Base-by-base conservation (phyloP, 2,113 vertebrate genomes). In the Chascanopsetta lugubris region DNA sequence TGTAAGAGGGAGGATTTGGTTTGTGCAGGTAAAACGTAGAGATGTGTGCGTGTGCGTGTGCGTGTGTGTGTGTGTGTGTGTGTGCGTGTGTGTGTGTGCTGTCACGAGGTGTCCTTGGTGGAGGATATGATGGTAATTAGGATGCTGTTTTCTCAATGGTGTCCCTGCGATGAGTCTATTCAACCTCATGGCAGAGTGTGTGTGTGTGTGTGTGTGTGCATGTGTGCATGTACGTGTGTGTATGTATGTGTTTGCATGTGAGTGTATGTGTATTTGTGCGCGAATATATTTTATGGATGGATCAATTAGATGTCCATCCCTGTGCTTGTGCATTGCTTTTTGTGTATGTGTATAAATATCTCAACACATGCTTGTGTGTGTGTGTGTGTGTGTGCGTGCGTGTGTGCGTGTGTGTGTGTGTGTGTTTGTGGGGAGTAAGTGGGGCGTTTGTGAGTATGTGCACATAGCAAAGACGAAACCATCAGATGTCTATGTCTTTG, bases 111-210 rank as follows among this genome's bases (percentile, higher is more conserved):
- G 69, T 71, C 82, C 82, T 87, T 86, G 80, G 65, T 69, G 65
- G 71, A 83, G 73, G 70, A 83, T 83, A 51, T 69, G 65, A 76
- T 83, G 70, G 60, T 77, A 83, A 89, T 84, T 82, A 80, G 67
- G 54, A 51, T 78, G 48, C 55, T 80, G 71, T 85, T 85, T 79
- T 75, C 77, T 74, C 75, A 75, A 57, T 61, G 50, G 75, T 67
- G 56, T 75, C 65, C 21, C 29, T 54, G 51, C 29, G 2, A 62
- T 74, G 54, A 72, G 69, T 65, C 60, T 53, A 26, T 75, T 85
- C 73, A 79, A 82, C 67, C 71, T 80, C 54, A 36, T 68, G 63
- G 53, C 27, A 50, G 57, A 53, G 27, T 59, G 46, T 69, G 45
- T 34, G 56, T 69, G 43, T 48, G 72, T 51, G 43, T 61, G 12